Base-by-base conservation (phyloP, 1,140 invertebrate genomes). In the Phocides pigmalion region DNA sequence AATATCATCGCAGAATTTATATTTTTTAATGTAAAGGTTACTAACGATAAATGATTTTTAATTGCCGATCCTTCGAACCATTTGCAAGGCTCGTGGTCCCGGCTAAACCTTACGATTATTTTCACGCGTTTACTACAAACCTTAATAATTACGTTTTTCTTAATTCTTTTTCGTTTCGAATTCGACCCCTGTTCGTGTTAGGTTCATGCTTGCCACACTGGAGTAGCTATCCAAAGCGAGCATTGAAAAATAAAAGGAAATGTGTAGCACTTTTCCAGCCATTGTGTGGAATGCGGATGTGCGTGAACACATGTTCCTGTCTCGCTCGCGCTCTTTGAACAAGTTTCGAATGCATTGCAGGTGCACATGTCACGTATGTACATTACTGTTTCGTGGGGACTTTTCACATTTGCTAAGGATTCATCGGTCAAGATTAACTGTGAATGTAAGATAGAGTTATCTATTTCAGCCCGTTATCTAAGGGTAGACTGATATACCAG, bases 261-360 rank as follows among this genome's bases (percentile, higher is more conserved):
- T 47, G 56, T 59, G 35, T 20, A 59, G 42, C 56, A 59, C 56
- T 59, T 59, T 59, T 59, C 56, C 56, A 44, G 42, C 56, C 56
- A 59, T 59, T 59, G 56, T 59, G 56, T 35, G 42, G 42, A 47
- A 59, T 59, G 42, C 56, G 56, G 42, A 59, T 47, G 42, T 59
- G 56, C 56, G 56, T 59, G 56, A 47, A 47, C 42, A 47, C 9
- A 17, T 59, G 42, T 42, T n/a, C 8, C 56, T 35, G 28, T 59
- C 56, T 37, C 42, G 25, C 56, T 59, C 56, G 42, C 56, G 49
- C 58, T 12, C 58, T 61, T 61, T 61, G 58, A 61, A 35, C 58
- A 61, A 49, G 56, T 49, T 47, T 35, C 58, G 58, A 61, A 61
- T 61, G 58, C 58, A 49, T 61, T 59, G 58, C 58, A 47, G 58